phyloP scores from a whole-genome alignment of 2,797 vertebrate genomes.

The Oreochromis mossambicus region DNA sequence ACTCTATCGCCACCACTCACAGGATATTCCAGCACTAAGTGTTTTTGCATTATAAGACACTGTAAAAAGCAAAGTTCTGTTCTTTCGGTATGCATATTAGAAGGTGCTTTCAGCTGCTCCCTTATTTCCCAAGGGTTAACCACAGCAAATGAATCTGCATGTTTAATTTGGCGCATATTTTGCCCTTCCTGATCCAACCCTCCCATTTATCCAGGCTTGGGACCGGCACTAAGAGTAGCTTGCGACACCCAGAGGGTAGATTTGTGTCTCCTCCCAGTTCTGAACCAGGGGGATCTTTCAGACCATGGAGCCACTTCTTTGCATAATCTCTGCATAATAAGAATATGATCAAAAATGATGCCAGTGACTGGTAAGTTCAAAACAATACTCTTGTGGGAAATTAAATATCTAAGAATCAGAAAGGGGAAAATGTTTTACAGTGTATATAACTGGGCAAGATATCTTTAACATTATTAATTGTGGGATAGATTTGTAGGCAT shows the following conservation, averaged over 20 bases:
- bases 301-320: neutral
- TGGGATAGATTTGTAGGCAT: neutral
- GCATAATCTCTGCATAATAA: neutral
- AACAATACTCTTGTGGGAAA: neutral
- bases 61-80: neutral
- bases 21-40: neutral
- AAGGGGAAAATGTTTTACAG: neutral
- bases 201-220: neutral
- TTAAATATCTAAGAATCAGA: neutral
- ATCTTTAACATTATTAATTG: neutral
- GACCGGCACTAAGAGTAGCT: neutral
- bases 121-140: neutral
- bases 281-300: neutral
- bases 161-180: neutral
- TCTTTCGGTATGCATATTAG: neutral
- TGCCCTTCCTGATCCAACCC: neutral
- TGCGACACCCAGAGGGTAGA: neutral
- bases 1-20: neutral
- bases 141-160: neutral
- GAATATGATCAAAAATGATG: neutral
- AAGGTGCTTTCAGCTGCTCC: neutral
- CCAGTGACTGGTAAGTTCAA: neutral
- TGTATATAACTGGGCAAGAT: neutral
- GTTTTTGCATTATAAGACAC: neutral
- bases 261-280: neutral